Evolutionary conservation across 2,113 vertebrate genomes (phyloP), one percentile per base, ranked within the genome.

Genomic region (Lipophrys pholis): DNA sequence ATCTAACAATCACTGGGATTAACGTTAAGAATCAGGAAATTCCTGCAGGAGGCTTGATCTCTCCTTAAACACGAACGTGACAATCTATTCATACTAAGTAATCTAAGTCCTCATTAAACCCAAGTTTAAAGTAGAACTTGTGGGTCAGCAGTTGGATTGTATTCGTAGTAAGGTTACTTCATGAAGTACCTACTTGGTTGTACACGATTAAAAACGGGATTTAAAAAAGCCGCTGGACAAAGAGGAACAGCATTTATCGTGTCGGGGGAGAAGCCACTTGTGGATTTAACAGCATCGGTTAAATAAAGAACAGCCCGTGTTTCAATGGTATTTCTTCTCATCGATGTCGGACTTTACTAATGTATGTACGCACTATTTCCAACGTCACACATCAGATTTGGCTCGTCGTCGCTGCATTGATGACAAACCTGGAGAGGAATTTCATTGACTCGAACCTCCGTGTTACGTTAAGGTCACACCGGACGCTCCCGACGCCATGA

Each of bases 201-300:
- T 45, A 14, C 38, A 38, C 60, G 21, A 53, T 41, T 6, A 51
- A 60, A 15, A 36, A 35, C 43, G 49, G 41, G 69, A 69, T 14
- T 14, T 50, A 2, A 3, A 8, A 0, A 30, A 54, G 49, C 39
- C 56, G 64, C 16, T 35, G 57, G 38, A 53, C 35, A n/a, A 51
- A 40, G 46, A 46, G 3, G 5, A 73, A 76, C 11, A 43, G 51
- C 11, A 43, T 69, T 59, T 12, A n/a, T 56, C 50, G 21, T n/a
- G 51, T 5, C n/a, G 7, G 17, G 8, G 5, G 68, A 10, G 36
- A 45, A 61, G 36, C 12, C 5, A 58, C 11, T 16, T n/a, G 5
- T 57, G 8, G 9, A 16, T 7, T 40, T 15, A 48, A 39, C 0
- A 3, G 30, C n/a, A n/a, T n/a, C n/a, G n/a, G n/a, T n/a, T 30